Percentiles rank a stretch among this genome's conserved stretches.
Evolutionary conservation across 2,888 invertebrate species (phyloP).

Genomic region (Acrobeloides nanus): DNA sequence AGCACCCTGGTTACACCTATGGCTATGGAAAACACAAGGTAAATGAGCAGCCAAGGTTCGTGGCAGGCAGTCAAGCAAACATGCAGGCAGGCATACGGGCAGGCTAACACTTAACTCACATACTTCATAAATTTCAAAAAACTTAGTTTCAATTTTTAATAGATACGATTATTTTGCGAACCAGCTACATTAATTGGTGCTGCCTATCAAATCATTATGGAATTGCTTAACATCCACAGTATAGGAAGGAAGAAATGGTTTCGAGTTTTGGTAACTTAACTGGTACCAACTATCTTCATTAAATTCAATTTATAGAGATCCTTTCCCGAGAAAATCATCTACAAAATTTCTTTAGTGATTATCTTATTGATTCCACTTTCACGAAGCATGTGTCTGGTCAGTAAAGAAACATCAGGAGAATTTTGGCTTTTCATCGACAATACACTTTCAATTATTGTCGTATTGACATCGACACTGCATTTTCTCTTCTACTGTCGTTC

Average conservation of each 20-base stretch:
- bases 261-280: constrained; percentile 72
- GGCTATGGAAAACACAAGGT: too few species aligned
- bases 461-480: constrained; percentile 89
- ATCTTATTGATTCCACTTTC: constrained; percentile 27
- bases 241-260: constrained; percentile 57
- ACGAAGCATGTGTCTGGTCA: constrained; percentile 28
- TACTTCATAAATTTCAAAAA: too few species aligned
- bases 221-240: constrained; percentile 34
- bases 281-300: background rate
- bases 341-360: constrained; percentile 81
- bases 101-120: too few species aligned
- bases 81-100: too few species aligned
- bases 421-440: constrained; percentile 81
- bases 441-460: constrained; percentile 80
- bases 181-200: constrained; percentile 30
- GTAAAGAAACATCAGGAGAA: constrained; percentile 66
- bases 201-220: constrained; percentile 32
- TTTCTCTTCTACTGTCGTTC: constrained; percentile 93
- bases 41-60: too few species aligned
- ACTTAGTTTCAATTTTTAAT: too few species aligned
- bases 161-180: constrained; percentile 38
- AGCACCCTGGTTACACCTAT: too few species aligned
- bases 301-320: constrained; percentile 63
- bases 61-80: too few species aligned
- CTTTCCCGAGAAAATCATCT: constrained; percentile 83